Evolutionary conservation across 1,140 invertebrate genomes (phyloP).

Genomic region (Drusus annulatus): DNA sequence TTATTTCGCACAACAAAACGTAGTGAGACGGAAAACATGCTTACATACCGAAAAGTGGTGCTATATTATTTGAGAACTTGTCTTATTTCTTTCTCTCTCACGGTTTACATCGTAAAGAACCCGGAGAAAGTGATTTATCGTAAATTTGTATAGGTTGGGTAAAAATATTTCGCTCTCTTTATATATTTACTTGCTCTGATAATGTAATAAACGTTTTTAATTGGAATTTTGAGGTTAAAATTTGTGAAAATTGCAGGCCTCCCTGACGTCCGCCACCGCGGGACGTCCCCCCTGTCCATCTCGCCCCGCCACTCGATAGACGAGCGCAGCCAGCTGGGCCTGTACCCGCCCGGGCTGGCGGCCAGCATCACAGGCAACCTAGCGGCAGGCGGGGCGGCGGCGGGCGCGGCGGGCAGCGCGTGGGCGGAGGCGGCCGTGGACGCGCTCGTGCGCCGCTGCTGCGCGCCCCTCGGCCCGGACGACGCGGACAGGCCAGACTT

Average conservation of each 20-base stretch:
- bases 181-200: too few relatives aligned
- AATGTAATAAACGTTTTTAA: too few relatives aligned
- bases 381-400: neutral
- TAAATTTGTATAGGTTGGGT: too few relatives aligned
- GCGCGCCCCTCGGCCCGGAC: constrained; percentile 58
- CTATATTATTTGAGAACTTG: too few relatives aligned
- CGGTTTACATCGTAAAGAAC: too few relatives aligned
- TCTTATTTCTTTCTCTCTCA: too few relatives aligned
- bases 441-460: constrained; percentile 54
- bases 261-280: constrained; percentile 67
- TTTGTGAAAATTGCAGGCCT: constrained; percentile 39
- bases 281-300: constrained; percentile 68
- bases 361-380: constrained; percentile 58
- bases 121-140: too few relatives aligned
- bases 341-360: constrained; percentile 59
- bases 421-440: constrained; percentile 64
- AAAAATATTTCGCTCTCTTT: too few relatives aligned
- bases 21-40: too few relatives aligned
- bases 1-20: too few relatives aligned
- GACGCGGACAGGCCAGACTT: constrained; percentile 89
- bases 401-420: constrained; percentile 43
- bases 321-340: constrained; percentile 46
- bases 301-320: constrained; percentile 69
- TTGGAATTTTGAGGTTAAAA: neutral
- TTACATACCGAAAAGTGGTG: too few relatives aligned